A percentile compares a stretch with the other conserved stretches of the same genome.
phyloP scores from a whole-genome alignment of 2,113 vertebrate genomes.

The Macquaria ambigua region DNA sequence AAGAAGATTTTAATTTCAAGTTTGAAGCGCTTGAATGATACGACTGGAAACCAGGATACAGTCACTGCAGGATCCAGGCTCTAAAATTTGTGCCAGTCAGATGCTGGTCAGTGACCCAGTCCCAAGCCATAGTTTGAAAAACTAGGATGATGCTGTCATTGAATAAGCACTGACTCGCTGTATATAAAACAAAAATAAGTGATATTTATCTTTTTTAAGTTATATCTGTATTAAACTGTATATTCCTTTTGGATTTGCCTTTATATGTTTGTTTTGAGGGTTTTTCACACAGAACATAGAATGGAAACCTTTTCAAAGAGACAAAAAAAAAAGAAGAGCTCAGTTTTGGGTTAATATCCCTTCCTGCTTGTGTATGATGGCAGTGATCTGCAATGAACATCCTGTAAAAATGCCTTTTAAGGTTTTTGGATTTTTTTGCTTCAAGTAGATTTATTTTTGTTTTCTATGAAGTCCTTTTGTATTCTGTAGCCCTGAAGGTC shows the following conservation, averaged over 20 bases:
- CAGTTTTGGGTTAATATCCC: neutral
- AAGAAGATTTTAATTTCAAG: slow-evolving; percentile 20
- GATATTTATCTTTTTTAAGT: slow-evolving; percentile 78
- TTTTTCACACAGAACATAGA: neutral
- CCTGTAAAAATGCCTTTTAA: slow-evolving; percentile 11
- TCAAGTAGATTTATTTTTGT: slow-evolving; percentile 5
- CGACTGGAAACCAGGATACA: neutral
- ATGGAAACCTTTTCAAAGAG: slow-evolving; percentile 6
- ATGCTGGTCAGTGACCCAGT: slow-evolving; percentile 24
- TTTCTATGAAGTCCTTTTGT: slow-evolving; percentile 47
- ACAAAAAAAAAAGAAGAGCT: neutral
- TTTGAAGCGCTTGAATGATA: slow-evolving; percentile 17
- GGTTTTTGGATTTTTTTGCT: neutral
- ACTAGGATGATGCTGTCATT: slow-evolving; percentile 49
- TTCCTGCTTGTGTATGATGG: neutral
- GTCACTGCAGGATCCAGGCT: neutral
- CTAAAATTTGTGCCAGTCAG: slow-evolving; percentile 1
- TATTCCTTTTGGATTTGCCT: slow-evolving; percentile 25
- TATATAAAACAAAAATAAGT: slow-evolving; percentile 52
- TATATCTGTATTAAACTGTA: slow-evolving; percentile 68
- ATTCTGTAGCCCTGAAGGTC: slow-evolving; percentile 17
- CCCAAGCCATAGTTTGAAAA: slow-evolving; percentile 66
- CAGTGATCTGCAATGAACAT: neutral
- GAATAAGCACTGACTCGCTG: slow-evolving; percentile 56
- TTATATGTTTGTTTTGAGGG: slow-evolving; percentile 18